These are phyloP conservation scores for Merodon equestris DNA, from an alignment of 2,888 invertebrate genomes.

Conservation along the genomic window DNA sequence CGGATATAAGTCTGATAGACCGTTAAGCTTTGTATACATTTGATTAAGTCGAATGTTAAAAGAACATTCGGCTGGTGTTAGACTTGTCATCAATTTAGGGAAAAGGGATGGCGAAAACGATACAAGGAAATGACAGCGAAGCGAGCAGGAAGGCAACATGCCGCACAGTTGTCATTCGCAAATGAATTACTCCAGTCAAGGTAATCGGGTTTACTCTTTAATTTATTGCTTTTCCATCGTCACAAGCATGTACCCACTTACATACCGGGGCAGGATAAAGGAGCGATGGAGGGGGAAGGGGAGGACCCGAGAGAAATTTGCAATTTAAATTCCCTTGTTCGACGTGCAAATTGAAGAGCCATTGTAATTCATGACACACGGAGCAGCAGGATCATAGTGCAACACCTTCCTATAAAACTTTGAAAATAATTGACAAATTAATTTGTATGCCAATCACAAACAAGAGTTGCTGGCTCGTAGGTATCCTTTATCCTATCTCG, in stretches of 20 bases:
- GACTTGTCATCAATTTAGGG: no score
- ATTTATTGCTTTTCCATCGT: conserved; percentile 52
- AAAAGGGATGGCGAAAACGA: no score
- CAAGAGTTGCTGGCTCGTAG: conserved; percentile 29
- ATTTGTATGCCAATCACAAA: conserved; percentile 69
- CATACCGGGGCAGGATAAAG: background rate
- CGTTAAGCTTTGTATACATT: background rate
- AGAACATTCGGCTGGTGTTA: no score
- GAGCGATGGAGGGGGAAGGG: no score
- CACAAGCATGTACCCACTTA: background rate
- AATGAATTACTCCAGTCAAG: conserved; percentile 49
- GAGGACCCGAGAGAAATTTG: conserved; percentile 45
- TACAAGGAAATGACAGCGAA: conserved; percentile 36
- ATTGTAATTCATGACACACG: conserved; percentile 68
- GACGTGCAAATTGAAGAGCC: conserved; percentile 62
- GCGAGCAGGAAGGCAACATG: conserved; percentile 19
- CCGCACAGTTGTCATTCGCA: conserved; percentile 56
- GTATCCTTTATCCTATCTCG: background rate
- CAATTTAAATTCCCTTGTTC: conserved; percentile 61
- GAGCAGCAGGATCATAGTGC: conserved; percentile 62
- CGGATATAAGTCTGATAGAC: no score
- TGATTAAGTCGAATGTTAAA: background rate
- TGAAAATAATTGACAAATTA: conserved; percentile 69
- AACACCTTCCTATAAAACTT: conserved; percentile 64
- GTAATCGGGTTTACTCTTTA: conserved; percentile 60